phyloP scores from a whole-genome alignment of 2,888 invertebrate genomes.

The Diogma glabrata region DNA sequence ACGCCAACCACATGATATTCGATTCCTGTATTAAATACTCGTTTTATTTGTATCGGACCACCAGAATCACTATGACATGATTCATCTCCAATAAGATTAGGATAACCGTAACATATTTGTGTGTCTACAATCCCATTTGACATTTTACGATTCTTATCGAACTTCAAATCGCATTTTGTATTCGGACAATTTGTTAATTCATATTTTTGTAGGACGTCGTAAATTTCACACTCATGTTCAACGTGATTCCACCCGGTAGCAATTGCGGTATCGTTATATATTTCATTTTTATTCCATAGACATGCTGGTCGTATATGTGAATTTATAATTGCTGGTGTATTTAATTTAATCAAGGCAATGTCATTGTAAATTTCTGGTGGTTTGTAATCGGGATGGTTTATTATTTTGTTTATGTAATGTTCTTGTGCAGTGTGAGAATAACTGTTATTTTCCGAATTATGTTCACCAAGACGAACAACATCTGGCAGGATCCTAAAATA shows the following conservation, averaged over 20 bases:
- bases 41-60: constrained; percentile 5
- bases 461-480: not conserved
- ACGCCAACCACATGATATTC: too few relatives aligned
- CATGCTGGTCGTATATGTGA: constrained; percentile 2
- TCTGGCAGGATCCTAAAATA: not conserved
- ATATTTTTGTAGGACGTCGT: not conserved
- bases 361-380: not conserved
- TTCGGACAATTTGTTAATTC: not conserved
- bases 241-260: not conserved
- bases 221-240: not conserved
- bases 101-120: not conserved
- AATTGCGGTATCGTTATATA: too few relatives aligned
- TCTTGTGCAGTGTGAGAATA: not conserved
- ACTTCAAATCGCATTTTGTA: not conserved
- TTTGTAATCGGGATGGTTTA: not conserved
- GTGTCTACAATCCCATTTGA: too few relatives aligned
- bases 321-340: not conserved
- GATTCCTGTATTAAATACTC: too few relatives aligned
- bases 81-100: not conserved
- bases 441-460: not conserved
- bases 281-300: not conserved
- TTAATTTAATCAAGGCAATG: not conserved
- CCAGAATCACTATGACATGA: constrained; percentile 2
- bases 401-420: not conserved
- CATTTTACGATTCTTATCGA: not conserved